Evolutionary conservation across 2,797 vertebrate species (phyloP), one percentile per base, ranked within the genome.

Genomic region (Micrastur ruficollis): DNA sequence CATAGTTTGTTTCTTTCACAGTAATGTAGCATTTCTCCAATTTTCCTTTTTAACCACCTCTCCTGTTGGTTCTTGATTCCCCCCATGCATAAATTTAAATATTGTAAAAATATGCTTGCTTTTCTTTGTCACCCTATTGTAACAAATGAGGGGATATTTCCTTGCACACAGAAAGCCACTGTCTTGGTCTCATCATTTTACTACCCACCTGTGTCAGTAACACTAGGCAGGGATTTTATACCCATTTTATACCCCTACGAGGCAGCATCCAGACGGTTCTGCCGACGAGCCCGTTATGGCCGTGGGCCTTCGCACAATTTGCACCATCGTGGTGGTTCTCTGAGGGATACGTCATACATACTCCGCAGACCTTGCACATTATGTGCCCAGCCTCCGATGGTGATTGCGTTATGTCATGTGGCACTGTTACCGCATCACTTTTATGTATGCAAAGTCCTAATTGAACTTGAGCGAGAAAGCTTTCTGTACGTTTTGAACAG

Each of bases 231-330:
- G 17, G 58, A 10, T 71, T 89, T 63, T 32, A 9, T 18, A 4
- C n/a, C n/a, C n/a, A n/a, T n/a, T n/a, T 26, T 15, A 27, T 11
- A 40, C 4, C 34, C 7, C 12, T 7, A 9, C 40, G 14, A 23
- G 27, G 62, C 71, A 40, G 17, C 0, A 2, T 68, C 59, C 49
- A 65, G 16, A 42, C 1, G 3, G 7, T 86, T 50, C 66, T 89
- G 36, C 66, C 42, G 16, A 3, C 3, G 2, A 11, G 38, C n/a
- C 16, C 23, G 0, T 74, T 27, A 22, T 1, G 3, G 14, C 26
- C 22, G 4, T 1, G 11, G 21, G 12, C 16, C 34, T 29, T 58
- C 34, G 74, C 47, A 22, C 36, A 27, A 3, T 50, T 81, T 29
- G 49, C 44, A 31, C 44, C 44, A 0, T 36, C 3, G 19, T 3